phyloP scores from a whole-genome alignment of 2,888 invertebrate genomes.

The Zeuzera pyrina region DNA sequence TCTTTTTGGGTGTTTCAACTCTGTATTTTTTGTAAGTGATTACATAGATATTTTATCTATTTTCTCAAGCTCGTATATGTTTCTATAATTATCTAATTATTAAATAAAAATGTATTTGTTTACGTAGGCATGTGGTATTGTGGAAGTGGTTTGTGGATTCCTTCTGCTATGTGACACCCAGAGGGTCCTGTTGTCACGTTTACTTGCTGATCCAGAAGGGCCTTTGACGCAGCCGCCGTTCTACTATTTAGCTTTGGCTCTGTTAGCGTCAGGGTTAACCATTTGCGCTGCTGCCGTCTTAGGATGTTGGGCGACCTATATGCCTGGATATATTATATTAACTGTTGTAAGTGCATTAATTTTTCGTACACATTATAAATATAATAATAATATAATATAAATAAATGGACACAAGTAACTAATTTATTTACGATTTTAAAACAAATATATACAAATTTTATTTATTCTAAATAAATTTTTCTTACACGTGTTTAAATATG shows the following conservation, averaged over 20 bases:
- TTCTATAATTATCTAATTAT: too few relatives aligned
- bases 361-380: neutral
- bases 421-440: too few relatives aligned
- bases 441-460: too few relatives aligned
- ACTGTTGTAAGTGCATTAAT: conserved; percentile 71
- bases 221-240: conserved; percentile 80
- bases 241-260: conserved; percentile 81
- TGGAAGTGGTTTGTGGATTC: conserved; percentile 81
- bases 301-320: conserved; percentile 87
- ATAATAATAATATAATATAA: too few relatives aligned
- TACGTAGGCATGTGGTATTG: conserved; percentile 79
- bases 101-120: neutral
- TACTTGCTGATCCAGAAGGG: conserved; percentile 76
- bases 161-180: conserved; percentile 80
- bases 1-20: conserved; percentile 78
- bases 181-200: conserved; percentile 79
- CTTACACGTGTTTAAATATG: too few relatives aligned
- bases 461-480: too few relatives aligned
- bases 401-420: too few relatives aligned
- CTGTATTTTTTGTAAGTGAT: conserved; percentile 75
- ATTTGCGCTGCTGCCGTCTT: conserved; percentile 80
- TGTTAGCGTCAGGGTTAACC: conserved; percentile 79
- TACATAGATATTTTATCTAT: neutral
- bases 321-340: conserved; percentile 82
- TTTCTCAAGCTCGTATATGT: too few relatives aligned